Base-by-base conservation (phyloP, 1,140 invertebrate species). In the Leucophenga varia region DNA sequence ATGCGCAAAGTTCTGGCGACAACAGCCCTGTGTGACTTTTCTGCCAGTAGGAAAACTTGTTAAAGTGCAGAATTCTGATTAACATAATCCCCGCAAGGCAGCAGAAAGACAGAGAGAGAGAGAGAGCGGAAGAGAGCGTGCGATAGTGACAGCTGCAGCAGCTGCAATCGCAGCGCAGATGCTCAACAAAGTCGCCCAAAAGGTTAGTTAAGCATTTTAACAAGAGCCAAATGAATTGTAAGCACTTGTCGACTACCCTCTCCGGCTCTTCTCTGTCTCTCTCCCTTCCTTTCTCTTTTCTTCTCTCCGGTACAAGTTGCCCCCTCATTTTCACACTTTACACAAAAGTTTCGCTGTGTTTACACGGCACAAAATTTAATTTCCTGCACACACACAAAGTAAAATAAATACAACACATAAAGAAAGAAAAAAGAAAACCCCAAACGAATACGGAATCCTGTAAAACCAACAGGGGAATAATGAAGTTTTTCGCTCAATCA, bases 401-500 rank as follows among this genome's bases (percentile, higher is more conserved):
- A 25, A 25, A 25, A 25, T 10, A 25, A 10, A 6, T 10, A 25
- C 5, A 25, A 25, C 5, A 25, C 22, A 25, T 25, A 25, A 25
- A 31, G 19, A 22, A 14, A 34, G 34, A 52, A 3, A 38, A 51
- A 16, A 8, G 8, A 17, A 48, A 44, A 44, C 46, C 34, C 36
- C 45, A 42, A 47, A 25, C 49, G 41, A 41, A 35, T 37, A 49
- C 51, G 43, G 30, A 34, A 38, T 36, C 35, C 41, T 57, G 61
- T 55, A 12, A 6, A 28, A 12, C 25, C 6, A 28, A 28, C 6
- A 28, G 25, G 25, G 30, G 35, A 46, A 40, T 55, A 65, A 65
- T 65, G 61, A 65, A 65, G 61, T 65, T 65, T 65, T 59, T 54
- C 63, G 63, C 64, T 68, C 63, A 67, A 67, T 67, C 63, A 68